Evolutionary conservation across 1,140 invertebrate species (phyloP).

Genomic region (Phenacoccus solenopsis): DNA sequence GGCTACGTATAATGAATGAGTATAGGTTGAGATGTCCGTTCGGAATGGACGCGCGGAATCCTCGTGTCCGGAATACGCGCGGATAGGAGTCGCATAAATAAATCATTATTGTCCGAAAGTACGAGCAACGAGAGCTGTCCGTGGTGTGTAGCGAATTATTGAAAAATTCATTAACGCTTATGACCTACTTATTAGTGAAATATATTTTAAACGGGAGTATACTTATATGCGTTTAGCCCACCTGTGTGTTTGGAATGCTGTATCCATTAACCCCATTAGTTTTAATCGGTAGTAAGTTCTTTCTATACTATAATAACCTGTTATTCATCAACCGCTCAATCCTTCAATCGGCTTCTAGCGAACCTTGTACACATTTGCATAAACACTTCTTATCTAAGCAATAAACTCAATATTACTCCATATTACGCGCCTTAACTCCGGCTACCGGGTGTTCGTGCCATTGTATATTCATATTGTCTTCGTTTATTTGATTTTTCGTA

Average conservation of each 20-base stretch:
- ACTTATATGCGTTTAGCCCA: slow-evolving; percentile 10
- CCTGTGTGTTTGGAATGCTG: slow-evolving; percentile 16
- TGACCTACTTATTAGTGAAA: slow-evolving; percentile 2
- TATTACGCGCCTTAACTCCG: slow-evolving; percentile 3
- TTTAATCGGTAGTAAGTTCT: slow-evolving; percentile 6
- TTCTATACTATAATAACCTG: slow-evolving; percentile 11
- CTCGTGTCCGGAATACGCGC: background rate
- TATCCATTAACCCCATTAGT: slow-evolving; percentile 16
- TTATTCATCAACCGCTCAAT: slow-evolving; percentile 12
- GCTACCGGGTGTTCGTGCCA: slow-evolving; percentile 4
- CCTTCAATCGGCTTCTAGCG: slow-evolving; percentile 14
- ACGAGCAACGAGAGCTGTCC: background rate
- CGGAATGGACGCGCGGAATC: background rate
- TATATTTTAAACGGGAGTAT: slow-evolving; percentile 2
- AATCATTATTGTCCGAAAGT: slow-evolving; percentile 2
- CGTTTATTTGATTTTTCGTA: too few relatives aligned
- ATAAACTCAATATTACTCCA: slow-evolving; percentile 8
- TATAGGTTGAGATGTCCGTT: background rate
- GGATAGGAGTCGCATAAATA: background rate
- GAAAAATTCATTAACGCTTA: slow-evolving; percentile 2
- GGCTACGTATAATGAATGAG: background rate
- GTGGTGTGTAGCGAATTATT: background rate
- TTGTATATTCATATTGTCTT: too few relatives aligned
- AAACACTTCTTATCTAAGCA: slow-evolving; percentile 10
- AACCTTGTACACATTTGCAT: slow-evolving; percentile 16